A percentile compares a stretch with the other conserved stretches of the same genome.
These are phyloP conservation scores for Pelobates fuscus DNA, from an alignment of 2,113 vertebrate genomes.

Conservation along the genomic window DNA sequence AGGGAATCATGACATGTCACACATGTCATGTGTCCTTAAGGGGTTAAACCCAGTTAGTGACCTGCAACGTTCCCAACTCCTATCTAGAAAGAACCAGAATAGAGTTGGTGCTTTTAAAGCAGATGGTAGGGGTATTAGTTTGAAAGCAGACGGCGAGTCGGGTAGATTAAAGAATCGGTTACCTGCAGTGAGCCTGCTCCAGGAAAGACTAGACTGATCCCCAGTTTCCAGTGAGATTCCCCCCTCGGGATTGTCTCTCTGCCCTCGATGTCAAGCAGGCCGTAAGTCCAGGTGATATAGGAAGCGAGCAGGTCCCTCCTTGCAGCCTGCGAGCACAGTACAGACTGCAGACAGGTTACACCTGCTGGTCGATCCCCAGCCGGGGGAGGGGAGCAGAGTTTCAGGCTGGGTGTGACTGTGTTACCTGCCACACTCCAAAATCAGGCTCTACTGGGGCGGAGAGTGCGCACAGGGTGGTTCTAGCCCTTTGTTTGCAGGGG, in stretches of 20 bases:
- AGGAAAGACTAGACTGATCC: not conserved
- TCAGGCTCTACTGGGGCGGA: not conserved
- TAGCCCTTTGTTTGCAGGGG: not conserved
- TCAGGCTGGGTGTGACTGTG: conserved; percentile 31
- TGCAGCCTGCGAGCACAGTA: not conserved
- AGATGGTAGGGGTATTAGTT: too few relatives aligned
- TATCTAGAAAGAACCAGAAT: not conserved
- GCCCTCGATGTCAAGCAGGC: not conserved
- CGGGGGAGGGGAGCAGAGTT: conserved; percentile 32
- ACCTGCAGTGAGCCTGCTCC: conserved; percentile 9
- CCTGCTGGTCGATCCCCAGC: conserved; percentile 21
- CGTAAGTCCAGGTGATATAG: not conserved
- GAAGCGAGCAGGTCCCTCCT: not conserved
- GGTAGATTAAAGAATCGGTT: not conserved
- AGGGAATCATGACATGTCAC: too few relatives aligned
- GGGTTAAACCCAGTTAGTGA: too few relatives aligned
- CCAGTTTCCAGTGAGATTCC: too few relatives aligned
- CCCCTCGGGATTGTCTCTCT: too few relatives aligned
- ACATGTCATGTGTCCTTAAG: too few relatives aligned
- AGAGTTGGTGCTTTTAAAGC: not conserved
- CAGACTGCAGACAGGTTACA: not conserved
- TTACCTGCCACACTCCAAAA: conserved; percentile 10
- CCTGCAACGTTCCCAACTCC: not conserved
- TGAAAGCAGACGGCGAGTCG: too few relatives aligned
- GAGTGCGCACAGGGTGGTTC: not conserved